These are phyloP conservation scores for Strigops habroptila DNA, from an alignment of 2,113 vertebrate species.

Conservation along the genomic window DNA sequence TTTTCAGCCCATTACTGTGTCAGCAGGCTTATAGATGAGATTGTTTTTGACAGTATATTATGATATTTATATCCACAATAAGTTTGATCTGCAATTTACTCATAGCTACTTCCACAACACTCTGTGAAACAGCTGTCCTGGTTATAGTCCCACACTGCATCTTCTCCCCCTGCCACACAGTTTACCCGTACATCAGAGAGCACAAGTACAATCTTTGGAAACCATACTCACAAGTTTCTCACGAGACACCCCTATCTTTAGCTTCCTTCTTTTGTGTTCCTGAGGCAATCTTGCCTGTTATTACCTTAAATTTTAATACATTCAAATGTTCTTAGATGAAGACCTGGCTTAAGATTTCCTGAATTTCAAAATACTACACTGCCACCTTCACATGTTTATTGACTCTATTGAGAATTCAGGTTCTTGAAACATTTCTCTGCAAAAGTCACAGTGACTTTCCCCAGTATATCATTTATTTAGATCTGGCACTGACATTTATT, in stretches of 20 bases:
- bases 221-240: not conserved
- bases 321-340: not conserved
- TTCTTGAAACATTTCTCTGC: not conserved
- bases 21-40: not conserved
- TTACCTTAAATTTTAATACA: not conserved
- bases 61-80: not conserved
- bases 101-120: not conserved
- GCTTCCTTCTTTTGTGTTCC: not conserved
- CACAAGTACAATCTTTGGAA: not conserved
- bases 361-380: not conserved
- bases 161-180: not conserved
- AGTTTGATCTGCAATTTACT: not conserved
- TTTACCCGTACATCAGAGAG: not conserved
- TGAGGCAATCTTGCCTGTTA: not conserved
- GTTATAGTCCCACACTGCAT: not conserved
- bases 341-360: not conserved
- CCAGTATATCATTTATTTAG: not conserved
- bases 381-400: not conserved
- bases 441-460: not conserved
- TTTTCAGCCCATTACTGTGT: fast-evolving
- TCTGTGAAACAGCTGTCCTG: not conserved
- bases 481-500: not conserved
- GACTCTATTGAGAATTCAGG: not conserved
- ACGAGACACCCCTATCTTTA: fast-evolving
- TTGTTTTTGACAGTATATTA: not conserved